These are phyloP conservation scores for Podarcis lilfordi DNA, from an alignment of 2,797 vertebrate genomes.

Conservation along the genomic window DNA sequence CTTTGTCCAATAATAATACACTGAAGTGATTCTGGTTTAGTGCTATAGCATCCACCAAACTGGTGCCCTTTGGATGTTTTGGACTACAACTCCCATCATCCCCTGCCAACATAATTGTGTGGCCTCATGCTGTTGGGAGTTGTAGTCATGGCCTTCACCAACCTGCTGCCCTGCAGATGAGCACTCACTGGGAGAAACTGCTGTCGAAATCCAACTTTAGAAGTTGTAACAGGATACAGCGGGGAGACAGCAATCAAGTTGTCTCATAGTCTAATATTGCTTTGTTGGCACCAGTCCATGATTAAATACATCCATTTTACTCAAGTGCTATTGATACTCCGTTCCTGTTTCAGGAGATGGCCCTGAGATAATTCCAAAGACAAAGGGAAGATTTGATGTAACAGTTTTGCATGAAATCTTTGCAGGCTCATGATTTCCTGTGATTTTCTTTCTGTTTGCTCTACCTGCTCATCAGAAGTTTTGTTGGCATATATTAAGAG, in stretches of 20 bases:
- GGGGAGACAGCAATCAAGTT: conserved; percentile 49
- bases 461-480: conserved; percentile 32
- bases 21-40: not conserved
- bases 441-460: conserved; percentile 48
- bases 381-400: conserved; percentile 56
- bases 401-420: conserved; percentile 46
- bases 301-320: conserved; percentile 65
- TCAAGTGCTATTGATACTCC: conserved; percentile 51
- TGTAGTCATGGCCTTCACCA: too few species aligned
- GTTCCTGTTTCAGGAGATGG: conserved; percentile 43
- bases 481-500: conserved; percentile 49
- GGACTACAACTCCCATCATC: too few species aligned
- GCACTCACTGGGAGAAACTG: not conserved
- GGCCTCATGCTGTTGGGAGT: too few species aligned
- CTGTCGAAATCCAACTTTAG: not conserved
- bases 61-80: too few species aligned
- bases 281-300: conserved; percentile 59
- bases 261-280: conserved; percentile 63
- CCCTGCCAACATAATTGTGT: too few species aligned
- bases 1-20: not conserved
- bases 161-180: too few species aligned
- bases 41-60: not conserved
- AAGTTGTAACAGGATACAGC: not conserved
- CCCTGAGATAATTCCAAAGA: conserved; percentile 69
- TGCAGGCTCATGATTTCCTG: conserved; percentile 29